Evolutionary conservation across 2,888 invertebrate species (phyloP).

Genomic region (Melieria crassipennis): DNA sequence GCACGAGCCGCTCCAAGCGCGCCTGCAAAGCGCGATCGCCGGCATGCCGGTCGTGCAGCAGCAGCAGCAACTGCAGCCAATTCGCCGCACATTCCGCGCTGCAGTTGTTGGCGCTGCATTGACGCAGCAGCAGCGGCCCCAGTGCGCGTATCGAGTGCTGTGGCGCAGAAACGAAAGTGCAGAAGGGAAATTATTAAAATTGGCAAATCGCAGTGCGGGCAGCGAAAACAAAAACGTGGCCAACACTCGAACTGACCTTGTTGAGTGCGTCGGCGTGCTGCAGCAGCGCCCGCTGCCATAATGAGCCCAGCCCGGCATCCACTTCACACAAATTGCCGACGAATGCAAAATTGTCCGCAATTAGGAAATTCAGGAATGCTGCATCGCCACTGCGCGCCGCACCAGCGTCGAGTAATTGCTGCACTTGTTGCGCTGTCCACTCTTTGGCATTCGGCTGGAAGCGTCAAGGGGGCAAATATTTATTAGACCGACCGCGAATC

Average conservation of each 20-base stretch:
- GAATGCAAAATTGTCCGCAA: constrained; percentile 62
- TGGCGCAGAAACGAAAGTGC: not conserved
- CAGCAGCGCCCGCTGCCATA: constrained; percentile 57
- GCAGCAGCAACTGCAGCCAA: constrained; percentile 12
- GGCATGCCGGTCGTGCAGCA: constrained; percentile 26
- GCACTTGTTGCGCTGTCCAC: constrained; percentile 61
- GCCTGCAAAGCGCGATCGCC: constrained; percentile 50
- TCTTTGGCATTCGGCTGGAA: constrained; percentile 52
- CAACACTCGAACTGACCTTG: constrained; percentile 51
- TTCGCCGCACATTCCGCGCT: constrained; percentile 2
- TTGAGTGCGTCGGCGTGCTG: constrained; percentile 54
- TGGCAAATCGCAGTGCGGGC: too few relatives aligned
- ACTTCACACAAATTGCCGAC: constrained; percentile 60
- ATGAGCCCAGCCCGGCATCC: constrained; percentile 58
- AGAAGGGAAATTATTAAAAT: not conserved
- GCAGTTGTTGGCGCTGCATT: constrained; percentile 35
- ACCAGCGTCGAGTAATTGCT: constrained; percentile 55
- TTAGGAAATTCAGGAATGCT: constrained; percentile 60
- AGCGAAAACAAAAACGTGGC: constrained; percentile 8
- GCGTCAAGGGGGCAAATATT: constrained; percentile 6
- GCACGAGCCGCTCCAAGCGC: constrained; percentile 56
- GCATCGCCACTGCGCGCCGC: constrained; percentile 39
- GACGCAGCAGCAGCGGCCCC: constrained; percentile 47
- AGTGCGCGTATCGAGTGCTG: constrained; percentile 52
- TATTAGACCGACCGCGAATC: constrained; percentile 15